These are phyloP conservation scores for Canis aureus DNA, from an alignment of 2,113 vertebrate genomes.

Conservation along the genomic window DNA sequence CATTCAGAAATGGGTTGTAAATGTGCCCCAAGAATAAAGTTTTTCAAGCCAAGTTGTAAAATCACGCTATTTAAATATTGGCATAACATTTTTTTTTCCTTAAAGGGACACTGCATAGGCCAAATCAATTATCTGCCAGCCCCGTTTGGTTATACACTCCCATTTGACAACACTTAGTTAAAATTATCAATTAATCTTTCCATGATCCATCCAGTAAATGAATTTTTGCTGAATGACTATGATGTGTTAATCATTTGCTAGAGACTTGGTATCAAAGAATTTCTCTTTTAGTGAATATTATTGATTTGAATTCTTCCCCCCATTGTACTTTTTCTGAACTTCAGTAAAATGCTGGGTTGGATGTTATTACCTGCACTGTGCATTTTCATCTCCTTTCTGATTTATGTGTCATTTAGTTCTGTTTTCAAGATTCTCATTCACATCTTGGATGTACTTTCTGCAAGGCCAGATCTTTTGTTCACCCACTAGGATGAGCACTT, in stretches of 20 bases:
- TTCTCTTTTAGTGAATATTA: neutral
- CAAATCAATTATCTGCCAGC: neutral
- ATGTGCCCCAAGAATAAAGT: neutral
- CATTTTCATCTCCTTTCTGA: neutral
- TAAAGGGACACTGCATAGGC: neutral
- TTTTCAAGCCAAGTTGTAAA: neutral
- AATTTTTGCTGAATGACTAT: neutral
- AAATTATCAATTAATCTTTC: neutral
- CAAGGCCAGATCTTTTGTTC: neutral
- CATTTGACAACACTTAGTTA: neutral
- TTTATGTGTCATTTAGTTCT: neutral
- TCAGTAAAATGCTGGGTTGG: neutral
- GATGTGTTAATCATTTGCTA: neutral
- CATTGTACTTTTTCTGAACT: neutral
- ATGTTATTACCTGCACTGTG: neutral
- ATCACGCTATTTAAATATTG: neutral
- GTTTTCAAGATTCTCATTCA: constrained; percentile 10
- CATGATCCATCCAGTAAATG: neutral
- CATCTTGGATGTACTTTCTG: neutral
- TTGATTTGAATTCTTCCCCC: neutral
- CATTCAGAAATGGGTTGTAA: neutral
- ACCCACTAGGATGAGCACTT: neutral
- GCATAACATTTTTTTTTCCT: neutral
- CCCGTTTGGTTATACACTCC: neutral
- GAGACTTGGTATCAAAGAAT: too few species aligned